Evolutionary conservation across 2,113 vertebrate species (phyloP).

Genomic region (Glareola pratincola): DNA sequence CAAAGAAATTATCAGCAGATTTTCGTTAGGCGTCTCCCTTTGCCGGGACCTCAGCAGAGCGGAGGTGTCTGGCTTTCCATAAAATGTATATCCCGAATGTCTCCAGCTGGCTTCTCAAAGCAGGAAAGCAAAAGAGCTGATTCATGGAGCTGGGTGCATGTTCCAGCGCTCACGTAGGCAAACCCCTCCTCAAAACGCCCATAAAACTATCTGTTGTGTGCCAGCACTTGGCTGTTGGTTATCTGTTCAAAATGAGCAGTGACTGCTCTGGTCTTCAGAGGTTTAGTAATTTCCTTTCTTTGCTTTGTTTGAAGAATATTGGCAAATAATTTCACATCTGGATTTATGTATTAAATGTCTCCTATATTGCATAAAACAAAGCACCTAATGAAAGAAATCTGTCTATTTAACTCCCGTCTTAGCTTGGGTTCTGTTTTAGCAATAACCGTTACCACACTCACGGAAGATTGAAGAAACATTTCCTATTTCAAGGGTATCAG

Average conservation of each 20-base stretch:
- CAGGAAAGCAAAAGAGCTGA: background rate
- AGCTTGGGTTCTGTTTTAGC: constrained; percentile 12
- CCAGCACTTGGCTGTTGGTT: background rate
- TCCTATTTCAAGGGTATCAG: background rate
- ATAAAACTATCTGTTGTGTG: background rate
- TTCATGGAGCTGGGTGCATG: background rate
- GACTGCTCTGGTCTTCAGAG: background rate
- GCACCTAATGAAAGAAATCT: constrained; percentile 41
- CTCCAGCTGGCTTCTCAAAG: background rate
- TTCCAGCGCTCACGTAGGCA: background rate
- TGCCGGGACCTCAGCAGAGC: background rate
- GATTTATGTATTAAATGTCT: constrained; percentile 21
- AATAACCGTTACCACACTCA: background rate
- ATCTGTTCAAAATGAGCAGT: background rate
- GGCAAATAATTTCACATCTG: constrained; percentile 42
- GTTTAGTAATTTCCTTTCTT: constrained; percentile 5
- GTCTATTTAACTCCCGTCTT: background rate
- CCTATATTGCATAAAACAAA: constrained; percentile 2
- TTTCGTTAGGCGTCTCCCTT: background rate
- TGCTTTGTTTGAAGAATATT: constrained; percentile 26
- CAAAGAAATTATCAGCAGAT: background rate
- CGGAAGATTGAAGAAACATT: background rate
- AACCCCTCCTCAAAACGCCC: background rate
- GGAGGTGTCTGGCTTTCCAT: background rate
- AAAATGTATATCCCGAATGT: background rate